phyloP scores from a whole-genome alignment of 2,113 vertebrate species.

The Oceanites oceanicus region DNA sequence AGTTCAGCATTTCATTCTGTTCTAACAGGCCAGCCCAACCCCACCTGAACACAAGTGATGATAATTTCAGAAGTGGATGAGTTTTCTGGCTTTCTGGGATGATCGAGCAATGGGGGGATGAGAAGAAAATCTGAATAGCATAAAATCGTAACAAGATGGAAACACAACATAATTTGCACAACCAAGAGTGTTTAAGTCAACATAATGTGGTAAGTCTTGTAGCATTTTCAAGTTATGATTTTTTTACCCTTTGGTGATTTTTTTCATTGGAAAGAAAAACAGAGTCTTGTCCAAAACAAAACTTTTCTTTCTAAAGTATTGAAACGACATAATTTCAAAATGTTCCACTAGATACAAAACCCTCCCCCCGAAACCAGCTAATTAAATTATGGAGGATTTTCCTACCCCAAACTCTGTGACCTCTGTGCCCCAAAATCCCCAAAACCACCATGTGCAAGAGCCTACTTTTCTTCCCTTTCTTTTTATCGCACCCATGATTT shows the following conservation, averaged over 20 bases:
- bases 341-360: background rate
- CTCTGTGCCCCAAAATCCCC: background rate
- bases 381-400: background rate
- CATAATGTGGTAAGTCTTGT: background rate
- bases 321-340: background rate
- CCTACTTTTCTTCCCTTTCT: background rate
- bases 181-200: background rate
- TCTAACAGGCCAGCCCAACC: background rate
- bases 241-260: background rate
- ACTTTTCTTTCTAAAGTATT: background rate
- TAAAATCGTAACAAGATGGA: background rate
- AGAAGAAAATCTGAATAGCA: background rate
- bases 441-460: background rate
- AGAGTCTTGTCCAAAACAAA: background rate
- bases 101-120: background rate
- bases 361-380: background rate
- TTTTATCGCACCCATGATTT: background rate
- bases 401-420: background rate
- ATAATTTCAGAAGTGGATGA: background rate
- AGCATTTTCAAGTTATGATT: background rate
- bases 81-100: background rate
- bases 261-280: background rate
- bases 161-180: background rate
- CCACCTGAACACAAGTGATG: background rate
- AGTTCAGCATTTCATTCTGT: background rate